These are phyloP conservation scores for Sisor rabdophorus DNA, from an alignment of 2,113 vertebrate species.

Conservation along the genomic window DNA sequence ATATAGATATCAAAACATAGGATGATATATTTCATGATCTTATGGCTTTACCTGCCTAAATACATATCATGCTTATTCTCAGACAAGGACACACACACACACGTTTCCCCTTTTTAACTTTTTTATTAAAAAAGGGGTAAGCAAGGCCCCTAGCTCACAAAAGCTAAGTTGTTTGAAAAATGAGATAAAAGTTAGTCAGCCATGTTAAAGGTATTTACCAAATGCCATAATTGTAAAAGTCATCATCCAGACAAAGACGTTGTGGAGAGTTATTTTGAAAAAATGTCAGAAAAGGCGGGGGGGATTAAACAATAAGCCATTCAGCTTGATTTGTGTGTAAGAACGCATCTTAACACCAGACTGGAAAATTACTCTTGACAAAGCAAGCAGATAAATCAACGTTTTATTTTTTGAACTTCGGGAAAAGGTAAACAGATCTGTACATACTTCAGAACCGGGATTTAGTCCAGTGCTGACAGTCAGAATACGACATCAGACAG, in stretches of 20 bases:
- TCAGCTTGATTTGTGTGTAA: slow-evolving; percentile 77
- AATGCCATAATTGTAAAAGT: neutral
- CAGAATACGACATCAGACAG: too few species aligned
- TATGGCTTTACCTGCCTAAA: neutral
- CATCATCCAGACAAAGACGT: neutral
- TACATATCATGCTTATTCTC: neutral
- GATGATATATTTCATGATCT: slow-evolving; percentile 11
- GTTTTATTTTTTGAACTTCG: slow-evolving; percentile 57
- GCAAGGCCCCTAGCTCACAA: too few species aligned
- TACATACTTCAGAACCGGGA: slow-evolving; percentile 67
- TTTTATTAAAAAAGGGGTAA: too few species aligned
- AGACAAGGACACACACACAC: slow-evolving; percentile 14
- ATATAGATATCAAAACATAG: slow-evolving; percentile 59
- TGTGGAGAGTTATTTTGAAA: neutral
- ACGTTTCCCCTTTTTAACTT: neutral
- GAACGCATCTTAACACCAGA: slow-evolving; percentile 59
- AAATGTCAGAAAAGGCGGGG: neutral
- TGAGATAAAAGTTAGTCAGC: too few species aligned
- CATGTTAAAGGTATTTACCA: neutral
- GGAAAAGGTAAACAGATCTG: slow-evolving; percentile 67
- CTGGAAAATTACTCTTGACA: slow-evolving; percentile 75
- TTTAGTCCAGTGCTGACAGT: slow-evolving; percentile 52
- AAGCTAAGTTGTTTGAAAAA: too few species aligned
- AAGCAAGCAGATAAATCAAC: slow-evolving; percentile 71
- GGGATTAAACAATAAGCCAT: slow-evolving; percentile 73